A percentile compares a stretch with the other conserved stretches of the same genome.
phyloP scores from a whole-genome alignment of 2,888 invertebrate genomes.

The Hipparchia sbordonii region DNA sequence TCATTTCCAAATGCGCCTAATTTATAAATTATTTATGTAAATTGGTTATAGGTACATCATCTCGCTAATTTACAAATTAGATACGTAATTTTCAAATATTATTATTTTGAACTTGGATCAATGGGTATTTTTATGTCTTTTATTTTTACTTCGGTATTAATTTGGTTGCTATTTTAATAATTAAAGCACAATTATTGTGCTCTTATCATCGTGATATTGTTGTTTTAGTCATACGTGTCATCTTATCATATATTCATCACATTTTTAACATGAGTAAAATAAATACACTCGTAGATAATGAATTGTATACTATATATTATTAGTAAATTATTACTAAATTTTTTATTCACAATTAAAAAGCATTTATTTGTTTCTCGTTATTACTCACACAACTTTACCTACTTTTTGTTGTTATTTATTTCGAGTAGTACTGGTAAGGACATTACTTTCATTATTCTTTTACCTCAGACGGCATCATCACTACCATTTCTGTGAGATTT shows the following conservation, averaged over 20 bases:
- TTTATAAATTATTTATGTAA: slow-evolving; percentile 35
- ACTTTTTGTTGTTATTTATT: neutral
- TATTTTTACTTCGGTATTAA: neutral
- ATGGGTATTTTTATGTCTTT: neutral
- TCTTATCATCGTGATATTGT: neutral
- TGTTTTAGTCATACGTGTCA: neutral
- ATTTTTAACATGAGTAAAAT: neutral
- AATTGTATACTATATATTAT: too few species aligned
- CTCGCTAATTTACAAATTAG: neutral
- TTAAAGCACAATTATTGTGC: too few species aligned
- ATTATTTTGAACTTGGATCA: slow-evolving; percentile 1
- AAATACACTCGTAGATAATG: too few species aligned
- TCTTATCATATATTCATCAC: neutral
- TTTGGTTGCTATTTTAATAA: neutral
- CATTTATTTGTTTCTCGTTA: neutral
- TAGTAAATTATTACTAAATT: neutral
- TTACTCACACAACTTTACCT: neutral
- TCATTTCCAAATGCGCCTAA: slow-evolving; percentile 24
- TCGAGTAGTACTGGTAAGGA: neutral
- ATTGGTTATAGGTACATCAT: slow-evolving; percentile 5
- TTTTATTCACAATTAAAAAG: neutral
- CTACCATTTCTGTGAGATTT: neutral
- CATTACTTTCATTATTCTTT: neutral
- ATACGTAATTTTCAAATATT: neutral
- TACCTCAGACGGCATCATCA: neutral